Evolutionary conservation across 2,888 invertebrate genomes (phyloP).

Genomic region (Biston stratarius): DNA sequence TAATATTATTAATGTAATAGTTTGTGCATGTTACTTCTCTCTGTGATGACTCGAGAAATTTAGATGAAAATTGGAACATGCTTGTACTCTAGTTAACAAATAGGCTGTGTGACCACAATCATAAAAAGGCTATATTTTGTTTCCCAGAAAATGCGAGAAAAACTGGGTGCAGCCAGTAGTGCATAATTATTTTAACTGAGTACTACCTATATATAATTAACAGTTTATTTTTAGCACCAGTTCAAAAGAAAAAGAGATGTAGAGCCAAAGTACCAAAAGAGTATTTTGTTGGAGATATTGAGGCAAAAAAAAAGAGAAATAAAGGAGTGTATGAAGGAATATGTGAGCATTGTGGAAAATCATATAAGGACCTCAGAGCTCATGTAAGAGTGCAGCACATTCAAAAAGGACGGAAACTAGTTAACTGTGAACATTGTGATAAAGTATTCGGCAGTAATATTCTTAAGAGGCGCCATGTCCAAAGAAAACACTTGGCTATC

Average conservation of each 20-base stretch:
- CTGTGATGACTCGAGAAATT: too few species aligned
- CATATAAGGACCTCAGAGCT: slow-evolving; percentile 62
- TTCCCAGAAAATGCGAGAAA: too few species aligned
- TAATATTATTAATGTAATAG: too few species aligned
- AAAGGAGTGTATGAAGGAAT: slow-evolving; percentile 45
- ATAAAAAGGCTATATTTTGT: too few species aligned
- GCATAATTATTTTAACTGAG: background rate
- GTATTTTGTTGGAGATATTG: slow-evolving; percentile 26
- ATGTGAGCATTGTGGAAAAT: slow-evolving; percentile 75
- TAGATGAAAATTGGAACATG: too few species aligned
- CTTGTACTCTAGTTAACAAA: too few species aligned
- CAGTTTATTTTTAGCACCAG: slow-evolving; percentile 45
- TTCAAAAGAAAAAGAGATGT: slow-evolving; percentile 39
- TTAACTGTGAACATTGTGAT: slow-evolving; percentile 67
- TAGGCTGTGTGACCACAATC: too few species aligned
- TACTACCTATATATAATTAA: background rate
- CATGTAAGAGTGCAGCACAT: slow-evolving; percentile 63
- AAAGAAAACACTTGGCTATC: slow-evolving; percentile 68
- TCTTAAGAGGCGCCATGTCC: slow-evolving; percentile 65
- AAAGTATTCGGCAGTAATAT: slow-evolving; percentile 61
- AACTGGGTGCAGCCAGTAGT: too few species aligned
- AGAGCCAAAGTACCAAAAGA: slow-evolving; percentile 45
- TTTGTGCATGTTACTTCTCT: too few species aligned
- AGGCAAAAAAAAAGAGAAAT: slow-evolving; percentile 28
- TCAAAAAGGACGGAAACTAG: slow-evolving; percentile 47